These are phyloP conservation scores for Conus ventricosus DNA, from an alignment of 1,140 invertebrate species.

Conservation along the genomic window DNA sequence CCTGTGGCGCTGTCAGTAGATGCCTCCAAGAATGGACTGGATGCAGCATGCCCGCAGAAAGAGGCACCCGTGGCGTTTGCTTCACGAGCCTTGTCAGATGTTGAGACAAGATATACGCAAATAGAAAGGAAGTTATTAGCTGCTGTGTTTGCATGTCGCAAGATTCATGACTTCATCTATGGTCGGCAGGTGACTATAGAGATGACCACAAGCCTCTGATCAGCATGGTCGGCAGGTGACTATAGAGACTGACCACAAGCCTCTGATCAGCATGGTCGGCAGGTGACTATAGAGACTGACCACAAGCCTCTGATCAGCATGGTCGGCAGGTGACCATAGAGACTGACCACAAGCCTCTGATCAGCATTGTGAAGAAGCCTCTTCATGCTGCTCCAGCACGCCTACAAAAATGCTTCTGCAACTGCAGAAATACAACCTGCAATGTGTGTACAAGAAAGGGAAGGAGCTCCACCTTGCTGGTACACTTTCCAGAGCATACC, in stretches of 20 bases:
- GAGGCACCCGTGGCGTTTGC: conserved; percentile 70
- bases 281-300: too few species aligned
- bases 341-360: conserved; percentile 7
- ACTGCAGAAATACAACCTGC: conserved; percentile 55
- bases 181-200: conserved; percentile 30
- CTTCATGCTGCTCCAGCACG: conserved; percentile 31
- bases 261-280: conserved; percentile 5
- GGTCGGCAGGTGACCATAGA: conserved; percentile 22
- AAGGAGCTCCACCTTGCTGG: conserved; percentile 30
- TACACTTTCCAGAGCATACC: conserved; percentile 34
- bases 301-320: too few species aligned
- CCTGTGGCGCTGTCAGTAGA: conserved; percentile 57
- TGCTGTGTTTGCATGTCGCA: conserved; percentile 76
- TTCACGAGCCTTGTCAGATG: conserved; percentile 70
- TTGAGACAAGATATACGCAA: conserved; percentile 66
- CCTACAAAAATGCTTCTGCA: conserved; percentile 44
- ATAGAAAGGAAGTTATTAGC: conserved; percentile 77
- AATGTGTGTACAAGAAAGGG: conserved; percentile 44
- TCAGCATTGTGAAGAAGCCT: conserved; percentile 1
- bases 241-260: conserved; percentile 24
- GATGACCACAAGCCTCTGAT: background rate
- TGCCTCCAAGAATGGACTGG: conserved; percentile 69
- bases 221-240: conserved; percentile 8
- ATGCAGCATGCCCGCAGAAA: conserved; percentile 72
- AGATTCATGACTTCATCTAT: conserved; percentile 73